These are phyloP conservation scores for Spongilla lacustris DNA, from an alignment of 37 sponge, comb jelly and placozoan genomes.

Conservation along the genomic window DNA sequence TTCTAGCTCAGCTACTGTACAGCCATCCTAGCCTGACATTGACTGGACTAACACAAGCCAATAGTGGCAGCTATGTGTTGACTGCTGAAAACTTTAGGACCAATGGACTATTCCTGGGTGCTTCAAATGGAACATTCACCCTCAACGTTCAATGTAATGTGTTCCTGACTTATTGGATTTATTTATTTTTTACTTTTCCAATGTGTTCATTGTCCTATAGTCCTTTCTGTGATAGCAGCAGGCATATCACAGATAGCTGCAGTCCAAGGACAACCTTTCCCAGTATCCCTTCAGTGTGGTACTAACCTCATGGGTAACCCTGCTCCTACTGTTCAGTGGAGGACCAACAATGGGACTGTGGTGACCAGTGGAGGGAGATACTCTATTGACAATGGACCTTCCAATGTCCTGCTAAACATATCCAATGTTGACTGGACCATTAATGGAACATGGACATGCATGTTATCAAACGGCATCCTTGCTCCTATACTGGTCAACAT, in stretches of 20 bases:
- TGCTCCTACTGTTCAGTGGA: slow-evolving; percentile 23
- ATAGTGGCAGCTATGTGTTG: slow-evolving; percentile 9
- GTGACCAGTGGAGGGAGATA: neutral
- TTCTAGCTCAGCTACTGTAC: too few species aligned
- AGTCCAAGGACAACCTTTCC: neutral
- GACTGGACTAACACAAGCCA: too few species aligned
- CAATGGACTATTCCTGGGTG: neutral
- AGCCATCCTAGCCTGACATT: too few species aligned
- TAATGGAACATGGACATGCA: slow-evolving; percentile 25
- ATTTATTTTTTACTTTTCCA: neutral
- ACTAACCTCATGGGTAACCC: slow-evolving; percentile 23
- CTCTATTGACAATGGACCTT: neutral
- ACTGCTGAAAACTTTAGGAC: slow-evolving; percentile 11
- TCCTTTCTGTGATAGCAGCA: slow-evolving; percentile 10
- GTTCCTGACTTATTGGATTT: neutral
- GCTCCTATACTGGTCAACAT: too few species aligned
- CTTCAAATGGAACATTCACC: neutral
- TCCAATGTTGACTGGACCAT: neutral
- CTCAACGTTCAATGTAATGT: slow-evolving; percentile 17
- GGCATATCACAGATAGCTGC: neutral
- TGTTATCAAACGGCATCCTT: neutral
- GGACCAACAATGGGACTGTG: neutral
- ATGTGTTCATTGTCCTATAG: neutral
- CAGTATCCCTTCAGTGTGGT: slow-evolving; percentile 21
- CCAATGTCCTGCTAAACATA: slow-evolving; percentile 9